Percentiles rank a stretch among this genome's conserved stretches.
phyloP scores from a whole-genome alignment of 1,140 invertebrate genomes.

The Drosophila fuyamai region DNA sequence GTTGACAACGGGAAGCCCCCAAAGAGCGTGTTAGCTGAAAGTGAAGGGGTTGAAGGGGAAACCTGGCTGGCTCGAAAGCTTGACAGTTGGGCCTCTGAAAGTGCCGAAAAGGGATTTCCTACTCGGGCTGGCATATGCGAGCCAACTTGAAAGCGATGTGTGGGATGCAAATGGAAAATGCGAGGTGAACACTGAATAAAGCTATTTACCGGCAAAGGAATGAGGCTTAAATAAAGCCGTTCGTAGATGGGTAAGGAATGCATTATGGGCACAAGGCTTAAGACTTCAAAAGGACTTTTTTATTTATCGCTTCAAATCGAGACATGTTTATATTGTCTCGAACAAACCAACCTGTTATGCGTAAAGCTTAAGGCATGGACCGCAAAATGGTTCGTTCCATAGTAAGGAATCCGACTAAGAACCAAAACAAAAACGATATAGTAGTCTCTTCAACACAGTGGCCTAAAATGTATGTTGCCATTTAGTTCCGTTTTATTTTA shows the following conservation, averaged over 20 bases:
- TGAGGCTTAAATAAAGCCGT: neutral
- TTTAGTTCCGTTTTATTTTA: no score
- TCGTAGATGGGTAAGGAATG: neutral
- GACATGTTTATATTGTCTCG: no score
- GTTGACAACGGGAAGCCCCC: conserved; percentile 15
- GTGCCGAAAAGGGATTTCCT: conserved; percentile 34
- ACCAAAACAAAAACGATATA: no score
- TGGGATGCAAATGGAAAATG: conserved; percentile 16
- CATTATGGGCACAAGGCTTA: no score
- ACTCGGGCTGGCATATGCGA: conserved; percentile 10
- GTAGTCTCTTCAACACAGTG: no score
- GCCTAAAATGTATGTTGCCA: no score
- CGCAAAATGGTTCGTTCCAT: no score
- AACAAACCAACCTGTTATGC: no score
- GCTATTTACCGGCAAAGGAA: conserved; percentile 23
- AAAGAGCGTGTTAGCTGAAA: conserved; percentile 13
- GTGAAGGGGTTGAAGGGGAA: conserved; percentile 34
- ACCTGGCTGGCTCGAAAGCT: conserved; percentile 26
- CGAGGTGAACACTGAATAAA: conserved; percentile 15
- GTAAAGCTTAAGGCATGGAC: no score
- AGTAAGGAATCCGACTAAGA: no score
- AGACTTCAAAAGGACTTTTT: no score
- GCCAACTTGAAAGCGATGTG: conserved; percentile 28
- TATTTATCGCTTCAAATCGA: no score
- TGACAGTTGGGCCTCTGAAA: conserved; percentile 25